Base-by-base conservation (phyloP, 2,888 invertebrate species). In the Sminthurides aquaticus region DNA sequence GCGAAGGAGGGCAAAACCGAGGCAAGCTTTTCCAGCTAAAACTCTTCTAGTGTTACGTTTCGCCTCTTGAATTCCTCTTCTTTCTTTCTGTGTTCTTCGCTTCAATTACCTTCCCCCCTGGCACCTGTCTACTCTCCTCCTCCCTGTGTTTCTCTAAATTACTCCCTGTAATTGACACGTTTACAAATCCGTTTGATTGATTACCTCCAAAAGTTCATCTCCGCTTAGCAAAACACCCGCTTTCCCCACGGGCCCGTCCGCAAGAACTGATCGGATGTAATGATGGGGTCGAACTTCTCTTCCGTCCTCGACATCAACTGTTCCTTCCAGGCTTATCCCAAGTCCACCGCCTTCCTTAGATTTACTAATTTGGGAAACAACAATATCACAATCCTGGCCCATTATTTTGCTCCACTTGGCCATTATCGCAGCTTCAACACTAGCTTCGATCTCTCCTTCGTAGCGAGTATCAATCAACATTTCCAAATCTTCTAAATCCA, bases 261-360 rank as follows among this genome's bases (percentile, higher is more conserved):
- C 88, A 75, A 98, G 82, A 76, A 99, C 95, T 62, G 94, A 94
- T 73, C 98, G 87, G 77, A 99, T 97, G 76, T 84, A 75, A 82
- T 98, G 99, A 81, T 99, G 99, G 1, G 99, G 98, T 66, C 97
- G 85, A 54, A 97, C 93, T 81, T 99, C 98, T 65, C 91, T 86
- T 0, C 98, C 98, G 75, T 91, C 90, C 81, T 98, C 97, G 62
- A 99, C 96, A 79, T 99, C 99, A 49, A 97, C 98, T 0, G 99
- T 99, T 60, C 99, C 98, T 79, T 98, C 97, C 69, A 98, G 83
- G 59, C 95, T 97, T 76, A 99, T 96, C 43, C 98, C 98, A 62
- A 99, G 84, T 1, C 98, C 98, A 56, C 94, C 94, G 54, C 92
- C 91, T 76, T 88, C 87, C 76, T 88, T 89, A 76, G 95, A 86